Conservation (phyloP, 2,113 vertebrate species). For the Pseudorectes ferrugineus region DNA sequence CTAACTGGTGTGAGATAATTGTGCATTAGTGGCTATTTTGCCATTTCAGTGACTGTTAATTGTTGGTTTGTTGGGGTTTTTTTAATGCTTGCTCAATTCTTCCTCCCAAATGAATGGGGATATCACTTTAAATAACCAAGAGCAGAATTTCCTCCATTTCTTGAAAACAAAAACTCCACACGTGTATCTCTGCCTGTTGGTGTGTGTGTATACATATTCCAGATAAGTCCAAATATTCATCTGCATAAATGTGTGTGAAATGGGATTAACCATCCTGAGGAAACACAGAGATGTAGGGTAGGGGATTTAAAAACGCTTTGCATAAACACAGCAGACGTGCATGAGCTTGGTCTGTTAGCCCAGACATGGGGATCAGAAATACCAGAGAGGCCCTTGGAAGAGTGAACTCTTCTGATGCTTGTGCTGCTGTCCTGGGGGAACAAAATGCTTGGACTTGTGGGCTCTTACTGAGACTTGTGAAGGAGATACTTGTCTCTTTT, state of each 20-base stretch:
- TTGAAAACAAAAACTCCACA: background rate
- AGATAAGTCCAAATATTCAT: background rate
- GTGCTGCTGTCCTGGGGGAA: background rate
- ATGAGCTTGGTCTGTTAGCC: background rate
- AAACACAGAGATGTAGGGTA: background rate
- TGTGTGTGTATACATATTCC: background rate
- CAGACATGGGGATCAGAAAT: background rate
- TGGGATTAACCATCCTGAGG: background rate
- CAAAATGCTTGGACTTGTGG: background rate
- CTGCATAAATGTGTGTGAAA: background rate
- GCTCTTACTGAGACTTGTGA: background rate
- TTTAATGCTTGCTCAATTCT: background rate
- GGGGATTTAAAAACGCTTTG: background rate
- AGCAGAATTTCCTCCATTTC: background rate
- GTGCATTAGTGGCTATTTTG: background rate
- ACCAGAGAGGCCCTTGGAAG: background rate
- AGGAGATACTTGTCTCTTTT: background rate
- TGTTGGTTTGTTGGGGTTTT: rapidly evolving
- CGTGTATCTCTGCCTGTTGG: rapidly evolving
- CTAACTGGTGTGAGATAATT: background rate
- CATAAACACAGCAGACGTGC: background rate
- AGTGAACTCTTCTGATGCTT: background rate
- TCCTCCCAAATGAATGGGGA: background rate
- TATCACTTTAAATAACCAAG: background rate
- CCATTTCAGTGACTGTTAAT: background rate